These are phyloP conservation scores for Eolophus roseicapilla DNA, from an alignment of 2,113 vertebrate species.

Conservation along the genomic window DNA sequence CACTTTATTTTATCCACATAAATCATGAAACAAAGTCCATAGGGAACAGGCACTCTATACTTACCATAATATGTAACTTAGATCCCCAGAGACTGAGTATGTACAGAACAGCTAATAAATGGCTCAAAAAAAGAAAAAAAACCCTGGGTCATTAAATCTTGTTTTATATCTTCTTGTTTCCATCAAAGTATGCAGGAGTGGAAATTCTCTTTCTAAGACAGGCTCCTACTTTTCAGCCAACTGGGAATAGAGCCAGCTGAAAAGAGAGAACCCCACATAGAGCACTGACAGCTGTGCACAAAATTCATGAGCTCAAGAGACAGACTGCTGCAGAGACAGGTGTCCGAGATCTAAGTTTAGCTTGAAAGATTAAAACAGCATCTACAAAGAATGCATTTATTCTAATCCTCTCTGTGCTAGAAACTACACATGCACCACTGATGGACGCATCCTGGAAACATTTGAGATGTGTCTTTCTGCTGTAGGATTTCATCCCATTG, in stretches of 20 bases:
- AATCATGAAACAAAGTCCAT: constrained; percentile 51
- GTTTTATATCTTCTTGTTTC: constrained; percentile 69
- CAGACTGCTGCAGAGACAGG: constrained; percentile 71
- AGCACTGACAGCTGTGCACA: constrained; percentile 68
- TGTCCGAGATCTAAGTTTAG: constrained; percentile 74
- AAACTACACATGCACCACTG: constrained; percentile 32
- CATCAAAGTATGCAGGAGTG: constrained; percentile 65
- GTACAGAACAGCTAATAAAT: constrained; percentile 68
- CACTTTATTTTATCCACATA: constrained; percentile 63
- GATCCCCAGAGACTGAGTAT: constrained; percentile 46
- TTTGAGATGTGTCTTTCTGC: constrained; percentile 16
- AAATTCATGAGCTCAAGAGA: constrained; percentile 68
- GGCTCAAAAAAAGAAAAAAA: constrained; percentile 4
- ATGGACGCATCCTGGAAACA: constrained; percentile 36
- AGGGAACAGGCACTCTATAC: constrained; percentile 61
- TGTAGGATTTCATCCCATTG: constrained; percentile 30
- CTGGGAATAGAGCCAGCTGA: constrained; percentile 64
- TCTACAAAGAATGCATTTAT: constrained; percentile 70
- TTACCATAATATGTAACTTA: constrained; percentile 70
- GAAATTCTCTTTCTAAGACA: constrained; percentile 70
- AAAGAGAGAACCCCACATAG: constrained; percentile 63
- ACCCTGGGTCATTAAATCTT: constrained; percentile 57
- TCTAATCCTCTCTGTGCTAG: constrained; percentile 63
- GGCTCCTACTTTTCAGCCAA: constrained; percentile 64
- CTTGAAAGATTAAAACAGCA: constrained; percentile 69